Conservation (phyloP, 2,888 invertebrate genomes). For the Cremastinae sp. region DNA sequence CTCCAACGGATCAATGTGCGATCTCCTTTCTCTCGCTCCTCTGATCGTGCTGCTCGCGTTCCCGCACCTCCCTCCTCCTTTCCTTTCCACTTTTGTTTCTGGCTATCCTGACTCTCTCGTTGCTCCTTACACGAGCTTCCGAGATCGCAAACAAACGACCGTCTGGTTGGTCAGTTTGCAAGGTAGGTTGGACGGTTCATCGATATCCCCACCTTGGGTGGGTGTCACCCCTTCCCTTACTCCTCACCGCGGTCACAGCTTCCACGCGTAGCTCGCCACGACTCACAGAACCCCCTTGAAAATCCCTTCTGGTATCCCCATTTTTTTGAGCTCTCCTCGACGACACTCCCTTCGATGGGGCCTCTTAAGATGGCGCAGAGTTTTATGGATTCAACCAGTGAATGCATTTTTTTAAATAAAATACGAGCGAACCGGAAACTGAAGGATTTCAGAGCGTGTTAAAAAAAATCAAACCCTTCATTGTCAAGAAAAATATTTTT, state of each 20-base stretch:
- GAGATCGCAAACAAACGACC: constrained; percentile 76
- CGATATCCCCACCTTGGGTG: constrained; percentile 70
- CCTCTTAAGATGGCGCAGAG: no score
- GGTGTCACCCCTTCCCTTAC: constrained; percentile 60
- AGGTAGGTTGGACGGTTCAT: constrained; percentile 76
- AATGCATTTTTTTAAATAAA: no score
- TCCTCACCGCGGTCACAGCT: constrained; percentile 42
- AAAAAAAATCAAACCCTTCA: no score
- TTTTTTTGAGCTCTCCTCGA: constrained; percentile 43
- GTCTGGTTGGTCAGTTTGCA: constrained; percentile 78
- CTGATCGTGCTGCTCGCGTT: constrained; percentile 52
- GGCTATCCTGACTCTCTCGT: constrained; percentile 15
- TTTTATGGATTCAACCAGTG: no score
- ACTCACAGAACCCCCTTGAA: constrained; percentile 41
- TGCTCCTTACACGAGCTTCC: constrained; percentile 52
- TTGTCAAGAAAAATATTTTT: no score
- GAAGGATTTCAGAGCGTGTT: no score
- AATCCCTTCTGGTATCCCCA: constrained; percentile 37
- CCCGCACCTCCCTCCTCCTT: constrained; percentile 37
- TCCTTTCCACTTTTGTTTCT: constrained; percentile 50
- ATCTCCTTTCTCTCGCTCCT: constrained; percentile 75
- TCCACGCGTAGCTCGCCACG: constrained; percentile 36
- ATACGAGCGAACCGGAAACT: no score
- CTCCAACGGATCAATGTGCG: constrained; percentile 80
- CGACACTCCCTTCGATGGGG: constrained; percentile 72